phyloP scores from a whole-genome alignment of 1,140 invertebrate species.

The Chionoecetes opilio region DNA sequence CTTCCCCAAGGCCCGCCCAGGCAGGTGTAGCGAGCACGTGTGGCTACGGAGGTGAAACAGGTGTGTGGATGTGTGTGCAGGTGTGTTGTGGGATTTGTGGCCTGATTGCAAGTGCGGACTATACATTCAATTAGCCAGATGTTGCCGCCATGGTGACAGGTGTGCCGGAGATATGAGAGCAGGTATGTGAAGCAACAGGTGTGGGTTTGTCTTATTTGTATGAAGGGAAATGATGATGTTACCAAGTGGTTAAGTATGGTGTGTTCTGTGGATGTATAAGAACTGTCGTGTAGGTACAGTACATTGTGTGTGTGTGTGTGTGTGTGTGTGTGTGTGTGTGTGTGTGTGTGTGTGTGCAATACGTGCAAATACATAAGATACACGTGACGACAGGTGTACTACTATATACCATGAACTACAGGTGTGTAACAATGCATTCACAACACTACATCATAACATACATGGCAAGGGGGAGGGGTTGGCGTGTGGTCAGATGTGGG shows the following conservation, averaged over 20 bases:
- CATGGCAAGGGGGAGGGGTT: neutral
- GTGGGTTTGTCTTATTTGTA: neutral
- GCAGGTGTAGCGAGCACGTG: neutral
- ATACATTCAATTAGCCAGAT: neutral
- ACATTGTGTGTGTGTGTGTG: neutral
- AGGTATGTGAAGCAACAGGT: neutral
- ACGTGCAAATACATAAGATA: neutral
- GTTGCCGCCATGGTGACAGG: neutral
- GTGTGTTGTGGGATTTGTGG: neutral
- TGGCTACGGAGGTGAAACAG: neutral
- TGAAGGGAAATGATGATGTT: neutral
- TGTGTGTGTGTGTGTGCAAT: neutral
- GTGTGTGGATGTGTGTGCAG: neutral
- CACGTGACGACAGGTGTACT: no score
- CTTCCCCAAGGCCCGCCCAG: no score
- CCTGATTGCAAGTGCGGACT: neutral
- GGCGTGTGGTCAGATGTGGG: neutral
- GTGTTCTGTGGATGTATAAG: neutral
- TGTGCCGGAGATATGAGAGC: neutral
- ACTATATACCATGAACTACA: no score
- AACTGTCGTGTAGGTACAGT: neutral
- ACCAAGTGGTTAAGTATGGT: no score
- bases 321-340: neutral
- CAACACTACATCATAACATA: no score
- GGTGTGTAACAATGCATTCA: no score